Evolutionary conservation across 1,140 invertebrate genomes (phyloP).

Genomic region (Augochlora pura): DNA sequence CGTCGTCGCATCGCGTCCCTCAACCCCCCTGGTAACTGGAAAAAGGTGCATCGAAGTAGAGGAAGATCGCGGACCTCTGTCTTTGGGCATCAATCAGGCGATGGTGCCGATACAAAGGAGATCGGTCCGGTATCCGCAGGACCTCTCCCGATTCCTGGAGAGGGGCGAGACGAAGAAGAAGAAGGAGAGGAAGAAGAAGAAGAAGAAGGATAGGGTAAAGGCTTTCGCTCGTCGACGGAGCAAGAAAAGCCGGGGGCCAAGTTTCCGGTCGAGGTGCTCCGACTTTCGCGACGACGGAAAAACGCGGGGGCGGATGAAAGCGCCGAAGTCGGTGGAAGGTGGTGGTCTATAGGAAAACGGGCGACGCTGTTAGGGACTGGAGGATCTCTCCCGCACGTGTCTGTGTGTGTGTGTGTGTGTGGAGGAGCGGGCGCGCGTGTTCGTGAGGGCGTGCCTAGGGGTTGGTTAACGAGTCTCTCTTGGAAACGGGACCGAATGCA

Average conservation of each 20-base stretch:
- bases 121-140: background rate
- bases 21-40: too few relatives aligned
- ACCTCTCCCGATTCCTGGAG: conserved; percentile 4
- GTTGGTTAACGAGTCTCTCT: conserved; percentile 58
- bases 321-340: background rate
- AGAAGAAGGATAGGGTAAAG: too few relatives aligned
- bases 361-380: too few relatives aligned
- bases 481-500: conserved; percentile 53
- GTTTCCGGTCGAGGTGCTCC: conserved; percentile 31
- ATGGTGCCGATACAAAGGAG: conserved; percentile 24
- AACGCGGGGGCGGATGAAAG: conserved; percentile 34
- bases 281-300: conserved; percentile 19
- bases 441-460: background rate
- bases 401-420: background rate
- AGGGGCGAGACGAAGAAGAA: background rate
- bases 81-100: conserved; percentile 10
- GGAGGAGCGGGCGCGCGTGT: background rate
- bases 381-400: too few relatives aligned
- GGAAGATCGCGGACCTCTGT: background rate
- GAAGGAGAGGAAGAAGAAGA: background rate
- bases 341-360: too few relatives aligned
- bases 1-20: too few relatives aligned
- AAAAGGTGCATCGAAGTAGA: too few relatives aligned
- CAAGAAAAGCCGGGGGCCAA: conserved; percentile 24
- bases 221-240: background rate